Base-by-base conservation (phyloP, 2,888 invertebrate genomes). In the Corythucha ciliata region DNA sequence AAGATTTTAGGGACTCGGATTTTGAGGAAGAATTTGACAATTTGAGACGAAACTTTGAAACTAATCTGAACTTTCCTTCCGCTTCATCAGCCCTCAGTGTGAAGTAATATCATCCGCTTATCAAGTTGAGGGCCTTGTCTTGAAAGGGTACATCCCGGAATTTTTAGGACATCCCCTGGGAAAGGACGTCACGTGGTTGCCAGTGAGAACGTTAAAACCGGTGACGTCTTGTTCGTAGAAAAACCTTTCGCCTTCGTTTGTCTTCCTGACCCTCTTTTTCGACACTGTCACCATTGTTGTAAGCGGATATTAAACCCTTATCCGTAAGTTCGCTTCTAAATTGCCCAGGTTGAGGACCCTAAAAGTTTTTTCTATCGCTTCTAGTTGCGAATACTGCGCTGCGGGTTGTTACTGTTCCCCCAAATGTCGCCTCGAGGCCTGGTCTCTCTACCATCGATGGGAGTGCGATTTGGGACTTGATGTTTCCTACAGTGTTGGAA, bases 221-320 rank as follows among this genome's bases (percentile, higher is more conserved):
- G 86, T 0, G 81, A 86, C 59, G 71, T 83, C 1, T 67, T 94
- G 32, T 84, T 90, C 65, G 73, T 79, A 0, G 93, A 93, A 67
- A 77, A 79, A 60, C 84, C 92, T 0, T 84, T 81, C 66, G 78
- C 85, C 1, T 83, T 85, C 67, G 84, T 89, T 2, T 65, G 81
- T 65, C 74, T 76, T 10, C 71, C 74, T 8, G 74, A 76, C 53
- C 65, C 70, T 60, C 68, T 70, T 55, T 64, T 68, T 24, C 68
- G 70, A 59, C 67, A 75, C 64, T 93, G 92, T 65, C 82, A 84
- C 60, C 74, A 80, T 61, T 93, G 93, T 68, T 81, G 81, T 59
- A 66, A 69, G 22, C 63, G 67, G 2, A 70, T 77, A 44, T 66
- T 75, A 48, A 75, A 78, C 59, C 74, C 77, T 22, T 69, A 83